These are phyloP conservation scores for Daktulosphaira vitifoliae DNA, from an alignment of 1,140 invertebrate genomes.

Conservation along the genomic window DNA sequence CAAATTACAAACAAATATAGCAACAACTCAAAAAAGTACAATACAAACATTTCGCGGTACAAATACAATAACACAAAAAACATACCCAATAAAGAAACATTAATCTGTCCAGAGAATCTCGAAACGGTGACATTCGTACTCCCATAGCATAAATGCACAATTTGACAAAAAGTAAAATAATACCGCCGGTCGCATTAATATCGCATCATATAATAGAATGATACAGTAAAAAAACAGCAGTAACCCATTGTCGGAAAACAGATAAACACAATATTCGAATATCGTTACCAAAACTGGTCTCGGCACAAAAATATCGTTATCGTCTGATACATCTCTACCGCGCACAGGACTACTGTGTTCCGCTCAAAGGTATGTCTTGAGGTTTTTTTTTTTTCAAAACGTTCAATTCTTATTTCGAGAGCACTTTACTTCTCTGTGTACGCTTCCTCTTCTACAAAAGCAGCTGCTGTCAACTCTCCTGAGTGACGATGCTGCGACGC, in stretches of 20 bases:
- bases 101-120: constrained; percentile 21
- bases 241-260: neutral
- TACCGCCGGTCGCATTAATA: constrained; percentile 19
- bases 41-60: neutral
- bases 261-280: constrained; percentile 4
- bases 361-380: too few species aligned
- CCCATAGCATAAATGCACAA: neutral
- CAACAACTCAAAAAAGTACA: neutral
- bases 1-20: constrained; percentile 21
- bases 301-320: constrained; percentile 8
- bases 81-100: neutral
- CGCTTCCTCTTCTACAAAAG: neutral
- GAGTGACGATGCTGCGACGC: neutral
- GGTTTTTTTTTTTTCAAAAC: constrained; percentile 4
- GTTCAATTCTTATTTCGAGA: neutral
- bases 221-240: neutral
- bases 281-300: constrained; percentile 17
- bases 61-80: neutral
- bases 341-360: too few species aligned
- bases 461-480: neutral
- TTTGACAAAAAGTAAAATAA: constrained; percentile 30
- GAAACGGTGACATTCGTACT: constrained; percentile 2
- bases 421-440: constrained; percentile 13
- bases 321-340: constrained; percentile 3
- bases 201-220: neutral